phyloP scores from a whole-genome alignment of 1,140 invertebrate species.

The Diabrotica virgifera region DNA sequence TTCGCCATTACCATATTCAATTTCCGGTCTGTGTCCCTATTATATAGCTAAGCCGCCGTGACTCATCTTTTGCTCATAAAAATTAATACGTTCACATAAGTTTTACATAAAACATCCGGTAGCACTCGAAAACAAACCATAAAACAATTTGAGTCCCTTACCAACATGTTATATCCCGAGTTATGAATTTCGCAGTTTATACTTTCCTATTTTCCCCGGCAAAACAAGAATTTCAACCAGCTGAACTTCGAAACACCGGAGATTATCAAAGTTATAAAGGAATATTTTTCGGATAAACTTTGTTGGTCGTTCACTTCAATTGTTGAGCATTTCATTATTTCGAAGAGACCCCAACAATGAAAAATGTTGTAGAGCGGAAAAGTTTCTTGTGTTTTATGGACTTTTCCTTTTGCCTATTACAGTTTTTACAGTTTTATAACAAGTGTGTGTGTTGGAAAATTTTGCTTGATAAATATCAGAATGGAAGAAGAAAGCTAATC shows the following conservation, averaged over 20 bases:
- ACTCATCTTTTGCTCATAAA: no score
- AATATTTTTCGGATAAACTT: slow-evolving; percentile 1
- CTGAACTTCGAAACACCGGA: neutral
- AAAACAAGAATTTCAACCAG: neutral
- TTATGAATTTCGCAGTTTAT: neutral
- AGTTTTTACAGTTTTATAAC: no score
- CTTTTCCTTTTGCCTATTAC: no score
- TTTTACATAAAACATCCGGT: neutral
- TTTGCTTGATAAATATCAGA: no score
- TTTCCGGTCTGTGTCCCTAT: no score
- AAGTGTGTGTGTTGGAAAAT: no score
- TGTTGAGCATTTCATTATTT: slow-evolving; percentile 3
- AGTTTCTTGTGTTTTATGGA: no score
- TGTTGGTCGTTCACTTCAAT: neutral
- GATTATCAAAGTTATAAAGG: slow-evolving; percentile 3
- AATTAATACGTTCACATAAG: no score
- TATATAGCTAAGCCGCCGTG: no score
- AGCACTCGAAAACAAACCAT: neutral
- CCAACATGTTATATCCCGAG: neutral
- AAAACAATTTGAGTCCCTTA: neutral
- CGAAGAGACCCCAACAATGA: neutral
- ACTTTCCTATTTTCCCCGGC: neutral
- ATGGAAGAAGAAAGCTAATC: no score
- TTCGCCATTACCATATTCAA: no score
- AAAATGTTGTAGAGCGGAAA: neutral